A percentile compares a stretch with the other conserved stretches of the same genome.
phyloP scores from a whole-genome alignment of 2,113 vertebrate species.

The Butorides virescens region DNA sequence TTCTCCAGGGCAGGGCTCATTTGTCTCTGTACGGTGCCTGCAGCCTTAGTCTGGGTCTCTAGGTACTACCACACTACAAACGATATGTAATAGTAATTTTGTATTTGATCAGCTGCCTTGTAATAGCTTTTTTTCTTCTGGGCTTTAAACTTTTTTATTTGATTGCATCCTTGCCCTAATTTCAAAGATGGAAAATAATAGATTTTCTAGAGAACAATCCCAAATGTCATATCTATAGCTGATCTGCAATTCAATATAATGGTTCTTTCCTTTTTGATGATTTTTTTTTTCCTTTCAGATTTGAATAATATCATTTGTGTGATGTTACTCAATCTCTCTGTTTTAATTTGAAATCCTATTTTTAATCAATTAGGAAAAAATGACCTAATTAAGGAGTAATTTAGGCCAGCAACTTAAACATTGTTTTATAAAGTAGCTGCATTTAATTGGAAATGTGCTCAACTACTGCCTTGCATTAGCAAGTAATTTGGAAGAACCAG shows the following conservation, averaged over 20 bases:
- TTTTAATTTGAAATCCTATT: constrained; percentile 68
- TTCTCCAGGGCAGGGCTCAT: not conserved
- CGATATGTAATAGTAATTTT: not conserved
- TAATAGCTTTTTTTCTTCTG: constrained; percentile 48
- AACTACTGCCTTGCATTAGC: constrained; percentile 39
- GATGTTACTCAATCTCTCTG: constrained; percentile 48
- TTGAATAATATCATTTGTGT: constrained; percentile 39
- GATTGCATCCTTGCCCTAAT: constrained; percentile 57
- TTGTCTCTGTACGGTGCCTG: not conserved
- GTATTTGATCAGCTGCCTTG: constrained; percentile 12
- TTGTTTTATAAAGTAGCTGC: constrained; percentile 53
- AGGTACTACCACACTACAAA: not conserved
- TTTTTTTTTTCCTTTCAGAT: constrained; percentile 37
- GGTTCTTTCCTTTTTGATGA: not conserved
- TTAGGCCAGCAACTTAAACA: constrained; percentile 59
- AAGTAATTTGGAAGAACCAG: constrained; percentile 38
- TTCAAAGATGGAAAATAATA: constrained; percentile 55
- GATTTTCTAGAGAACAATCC: constrained; percentile 49
- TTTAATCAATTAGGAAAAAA: constrained; percentile 68
- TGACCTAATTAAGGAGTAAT: constrained; percentile 66
- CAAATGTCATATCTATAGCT: constrained; percentile 47
- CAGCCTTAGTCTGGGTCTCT: not conserved
- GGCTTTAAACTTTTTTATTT: constrained; percentile 43
- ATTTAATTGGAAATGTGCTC: constrained; percentile 61
- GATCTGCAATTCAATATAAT: constrained; percentile 58